Evolutionary conservation across 2,113 vertebrate genomes (phyloP).

Genomic region (Cynopterus brachyotis): DNA sequence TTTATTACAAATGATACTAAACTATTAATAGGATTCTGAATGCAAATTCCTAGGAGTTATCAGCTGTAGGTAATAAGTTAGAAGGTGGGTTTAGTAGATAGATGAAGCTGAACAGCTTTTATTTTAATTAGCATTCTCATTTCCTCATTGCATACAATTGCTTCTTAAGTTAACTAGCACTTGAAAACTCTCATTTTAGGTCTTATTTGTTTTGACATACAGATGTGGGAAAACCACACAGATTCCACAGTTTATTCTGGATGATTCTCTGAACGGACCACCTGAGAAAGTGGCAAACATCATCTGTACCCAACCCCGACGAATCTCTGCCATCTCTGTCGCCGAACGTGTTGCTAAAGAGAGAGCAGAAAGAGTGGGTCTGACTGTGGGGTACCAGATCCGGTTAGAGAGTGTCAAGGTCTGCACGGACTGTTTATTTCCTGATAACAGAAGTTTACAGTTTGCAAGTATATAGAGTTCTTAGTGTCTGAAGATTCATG

Average conservation of each 20-base stretch:
- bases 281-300: conserved; percentile 90
- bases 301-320: conserved; percentile 96
- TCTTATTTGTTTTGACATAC: conserved; percentile 62
- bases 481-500: neutral
- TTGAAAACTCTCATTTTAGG: conserved; percentile 62
- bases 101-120: neutral
- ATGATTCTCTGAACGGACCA: conserved; percentile 87
- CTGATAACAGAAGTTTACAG: neutral
- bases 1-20: neutral
- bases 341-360: conserved; percentile 96
- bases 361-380: conserved; percentile 90
- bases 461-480: neutral
- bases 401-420: conserved; percentile 95
- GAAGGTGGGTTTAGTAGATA: neutral
- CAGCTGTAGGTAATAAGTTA: neutral
- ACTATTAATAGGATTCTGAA: neutral
- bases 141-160: neutral
- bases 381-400: conserved; percentile 97
- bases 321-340: conserved; percentile 97
- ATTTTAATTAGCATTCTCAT: neutral
- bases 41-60: neutral
- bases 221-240: conserved; percentile 99
- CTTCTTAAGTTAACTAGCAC: conserved; percentile 50
- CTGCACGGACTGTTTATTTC: conserved; percentile 9
- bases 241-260: conserved; percentile 98